Percentiles rank a stretch among this genome's conserved stretches.
Evolutionary conservation across 2,888 invertebrate species (phyloP).

Genomic region (Ryuthela nishihirai): DNA sequence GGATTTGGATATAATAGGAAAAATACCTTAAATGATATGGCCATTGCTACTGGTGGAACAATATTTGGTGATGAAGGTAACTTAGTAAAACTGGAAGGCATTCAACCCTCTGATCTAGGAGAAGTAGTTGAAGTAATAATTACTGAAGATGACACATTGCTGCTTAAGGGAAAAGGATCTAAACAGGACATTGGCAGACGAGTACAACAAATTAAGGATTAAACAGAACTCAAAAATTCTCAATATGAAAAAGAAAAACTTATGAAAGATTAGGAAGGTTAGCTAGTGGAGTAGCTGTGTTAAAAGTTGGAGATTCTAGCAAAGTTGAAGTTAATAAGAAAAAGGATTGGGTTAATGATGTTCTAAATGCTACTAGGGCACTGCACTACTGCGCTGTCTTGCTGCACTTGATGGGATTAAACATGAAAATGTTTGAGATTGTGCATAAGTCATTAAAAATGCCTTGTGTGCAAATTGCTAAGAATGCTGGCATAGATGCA

Average conservation of each 20-base stretch:
- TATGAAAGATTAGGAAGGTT: constrained; percentile 84
- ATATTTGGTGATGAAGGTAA: constrained; percentile 93
- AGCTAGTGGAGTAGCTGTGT: constrained; percentile 68
- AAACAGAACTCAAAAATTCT: constrained; percentile 80
- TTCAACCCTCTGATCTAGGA: constrained; percentile 72
- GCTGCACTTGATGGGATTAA: constrained; percentile 64
- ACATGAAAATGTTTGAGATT: constrained; percentile 72
- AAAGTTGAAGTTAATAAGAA: constrained; percentile 93
- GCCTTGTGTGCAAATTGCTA: constrained; percentile 86
- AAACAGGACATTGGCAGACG: constrained; percentile 75
- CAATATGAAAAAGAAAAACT: constrained; percentile 96
- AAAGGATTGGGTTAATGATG: constrained; percentile 93
- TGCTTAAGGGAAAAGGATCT: constrained; percentile 81
- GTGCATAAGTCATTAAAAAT: constrained; percentile 78
- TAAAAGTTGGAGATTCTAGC: constrained; percentile 73
- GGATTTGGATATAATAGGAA: constrained; percentile 96
- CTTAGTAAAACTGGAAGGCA: constrained; percentile 83
- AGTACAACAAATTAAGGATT: constrained; percentile 78
- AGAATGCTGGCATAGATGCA: constrained; percentile 89
- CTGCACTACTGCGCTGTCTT: constrained; percentile 81
- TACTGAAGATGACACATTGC: constrained; percentile 89
- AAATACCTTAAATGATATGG: constrained; percentile 87
- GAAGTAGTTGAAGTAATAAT: constrained; percentile 85
- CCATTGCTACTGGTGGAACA: constrained; percentile 84
- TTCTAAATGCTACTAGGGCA: constrained; percentile 86